These are phyloP conservation scores for Eupithecia abbreviata DNA, from an alignment of 2,888 invertebrate genomes.

Conservation along the genomic window DNA sequence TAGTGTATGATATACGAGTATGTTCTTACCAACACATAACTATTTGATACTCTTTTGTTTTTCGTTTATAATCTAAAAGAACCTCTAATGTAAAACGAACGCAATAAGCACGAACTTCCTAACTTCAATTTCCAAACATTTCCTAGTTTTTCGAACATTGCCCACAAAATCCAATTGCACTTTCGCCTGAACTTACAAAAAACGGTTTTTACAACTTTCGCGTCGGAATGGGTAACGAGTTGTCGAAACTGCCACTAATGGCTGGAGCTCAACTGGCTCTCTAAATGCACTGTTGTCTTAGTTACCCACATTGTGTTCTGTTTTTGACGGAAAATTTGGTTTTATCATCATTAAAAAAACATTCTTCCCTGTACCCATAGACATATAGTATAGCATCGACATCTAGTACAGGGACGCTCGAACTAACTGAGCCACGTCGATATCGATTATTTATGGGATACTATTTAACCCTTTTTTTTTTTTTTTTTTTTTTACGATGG, in stretches of 20 bases:
- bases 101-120: slow-evolving; percentile 2
- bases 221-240: slow-evolving; percentile 19
- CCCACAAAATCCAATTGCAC: slow-evolving; percentile 17
- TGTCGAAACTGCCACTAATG: slow-evolving; percentile 28
- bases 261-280: background rate
- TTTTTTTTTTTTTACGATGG: too few species aligned
- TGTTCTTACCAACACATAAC: background rate
- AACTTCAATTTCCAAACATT: slow-evolving; percentile 3
- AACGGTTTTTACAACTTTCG: slow-evolving; percentile 17
- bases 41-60: background rate
- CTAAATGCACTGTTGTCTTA: slow-evolving; percentile 8
- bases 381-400: too few species aligned
- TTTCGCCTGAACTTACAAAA: slow-evolving; percentile 21
- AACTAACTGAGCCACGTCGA: too few species aligned
- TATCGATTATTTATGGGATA: too few species aligned
- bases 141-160: slow-evolving; percentile 9
- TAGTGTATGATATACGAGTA: background rate
- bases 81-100: background rate
- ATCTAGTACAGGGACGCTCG: too few species aligned
- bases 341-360: background rate
- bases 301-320: background rate
- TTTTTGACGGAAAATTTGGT: background rate
- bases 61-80: background rate
- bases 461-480: too few species aligned
- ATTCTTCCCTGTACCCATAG: too few species aligned